Base-by-base conservation (phyloP, 2,888 invertebrate species). In the Caenorhabditis japonica region DNA sequence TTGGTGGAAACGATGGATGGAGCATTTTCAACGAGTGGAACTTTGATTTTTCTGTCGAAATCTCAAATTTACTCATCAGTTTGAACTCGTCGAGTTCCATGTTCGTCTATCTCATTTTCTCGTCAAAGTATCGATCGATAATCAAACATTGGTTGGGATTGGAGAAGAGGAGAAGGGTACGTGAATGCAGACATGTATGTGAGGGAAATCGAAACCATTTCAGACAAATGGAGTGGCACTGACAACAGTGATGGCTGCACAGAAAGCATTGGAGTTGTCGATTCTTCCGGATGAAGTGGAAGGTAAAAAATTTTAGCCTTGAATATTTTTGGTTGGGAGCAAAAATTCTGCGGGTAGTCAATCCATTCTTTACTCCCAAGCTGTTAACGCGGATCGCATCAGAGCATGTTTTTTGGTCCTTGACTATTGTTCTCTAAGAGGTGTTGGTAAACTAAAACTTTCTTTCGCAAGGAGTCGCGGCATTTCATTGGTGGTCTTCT, bases 61-160 rank as follows among this genome's bases (percentile, higher is more conserved):
- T 86, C 17, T 83, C 83, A n/a, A 87, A 87, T 58, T 64, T 85
- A 12, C 69, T 87, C 25, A 84, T 87, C 47, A 83, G 83, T 2
- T 58, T 87, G 15, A 87, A 87, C 68, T 87, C 86, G 3, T 82
- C 85, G 8, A 79, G 81, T 10, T 87, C 86, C 13, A 84, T 84
- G 60, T 80, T 87, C 66, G 83, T 87, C 39, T 87, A 87, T 47
- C 53, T 85, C 41, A 79, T 84, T 33, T 87, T 87, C 75, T 82
- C 83, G 39, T 77, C 80, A 10, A 87, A 87, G 51, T 87, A 85
- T 55, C 69, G 87, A 41, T 59, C 76, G 12, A 84, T 87, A n/a
- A 79, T 87, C 60, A 84, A 81, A 62, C 80, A 83, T 52, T 80
- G 84, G 79, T 55, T 87, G 41, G 84, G 86, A n/a, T 55, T 87